Base-by-base conservation (phyloP, 2,113 vertebrate genomes). In the Amazona vittata region DNA sequence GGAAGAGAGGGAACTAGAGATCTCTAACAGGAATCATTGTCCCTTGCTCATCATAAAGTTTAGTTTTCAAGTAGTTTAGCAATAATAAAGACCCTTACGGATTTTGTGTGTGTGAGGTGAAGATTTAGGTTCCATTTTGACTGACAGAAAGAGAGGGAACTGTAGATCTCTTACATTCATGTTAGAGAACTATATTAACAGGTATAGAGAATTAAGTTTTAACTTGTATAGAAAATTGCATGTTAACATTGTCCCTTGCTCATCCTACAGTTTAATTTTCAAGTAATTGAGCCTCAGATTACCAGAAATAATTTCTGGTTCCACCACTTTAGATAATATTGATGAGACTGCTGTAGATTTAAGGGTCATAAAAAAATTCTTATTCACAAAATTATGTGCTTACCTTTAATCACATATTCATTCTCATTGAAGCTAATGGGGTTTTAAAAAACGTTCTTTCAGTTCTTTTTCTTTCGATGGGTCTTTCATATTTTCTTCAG, bases 361-460 rank as follows among this genome's bases (percentile, higher is more conserved):
- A 89, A 91, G 74, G 49, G 21, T 90, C 91, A 75, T 92, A 94
- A 93, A 93, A 93, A 17, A 85, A 93, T 88, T 83, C 83, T 93
- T 83, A 35, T 59, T 90, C 76, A 74, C 79, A 83, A 83, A 92
- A 83, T 31, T 78, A 78, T 63, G 59, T 55, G 49, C 67, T 87
- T 82, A 68, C 65, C 59, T 94, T 90, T 89, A 90, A 93, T 83
- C 57, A 82, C 55, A 19, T 87, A 79, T 85, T 85, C 65, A 73
- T 59, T 83, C n/a, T 85, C n/a, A 62, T 50, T 65, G 44, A 93
- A 91, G 74, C 7, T 65, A 93, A 90, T 73, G 41, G 21, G 10
- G 3, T 65, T 96, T 96, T 79, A 9, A 80, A 96, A 96, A 84
- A 65, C 24, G 10, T 73, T 85, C 59, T 76, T 50, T 65, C 8